Base-by-base conservation (phyloP, 2,113 vertebrate species). In the Podocnemis expansa region DNA sequence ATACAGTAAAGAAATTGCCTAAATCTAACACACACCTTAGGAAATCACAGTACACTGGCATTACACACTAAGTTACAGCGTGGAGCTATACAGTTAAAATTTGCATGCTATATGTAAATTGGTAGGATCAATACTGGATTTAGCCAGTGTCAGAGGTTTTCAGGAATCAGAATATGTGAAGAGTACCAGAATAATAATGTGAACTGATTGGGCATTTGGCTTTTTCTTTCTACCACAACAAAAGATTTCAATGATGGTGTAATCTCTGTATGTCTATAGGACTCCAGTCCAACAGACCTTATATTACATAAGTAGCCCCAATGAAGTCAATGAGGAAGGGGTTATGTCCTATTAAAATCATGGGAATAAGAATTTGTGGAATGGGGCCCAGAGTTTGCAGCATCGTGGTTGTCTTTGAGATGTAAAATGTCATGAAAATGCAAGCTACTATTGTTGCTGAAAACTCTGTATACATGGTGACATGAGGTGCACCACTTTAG, bases 401-500 rank as follows among this genome's bases (percentile, higher is more conserved):
- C 58, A 34, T 2, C 58, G 7, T 14, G 78, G 45, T 2, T 16
- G 54, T 6, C 43, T 38, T 1, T 14, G 11, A 25, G 49, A 70
- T 0, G 0, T 60, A 38, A 85, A 94, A 38, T 1, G 0, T 16
- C 58, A 55, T 43, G 10, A 5, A 14, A 1, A 13, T 8, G 24
- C 51, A 82, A n/a, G 4, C 0, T 0, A 3, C 13, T 34, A 76
- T 47, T 34, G 21, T 14, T 2, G 13, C 70, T 0, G 0, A 55
- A 5, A 10, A n/a, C 13, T 52, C 51, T 21, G 1, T 0, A 0
- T 3, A 5, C 25, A 12, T 17, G 1, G 1, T 19, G 2, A 0
- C 1, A 0, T 5, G 10, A 41, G 17, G 21, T 4, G 16, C 41
- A 52, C 10, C 0, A 0, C 31, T 0, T 2, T 63, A 31, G 52